A percentile compares a stretch with the other conserved stretches of the same genome.
Evolutionary conservation across 2,888 invertebrate species (phyloP).

Genomic region (Fabriciana adippe): DNA sequence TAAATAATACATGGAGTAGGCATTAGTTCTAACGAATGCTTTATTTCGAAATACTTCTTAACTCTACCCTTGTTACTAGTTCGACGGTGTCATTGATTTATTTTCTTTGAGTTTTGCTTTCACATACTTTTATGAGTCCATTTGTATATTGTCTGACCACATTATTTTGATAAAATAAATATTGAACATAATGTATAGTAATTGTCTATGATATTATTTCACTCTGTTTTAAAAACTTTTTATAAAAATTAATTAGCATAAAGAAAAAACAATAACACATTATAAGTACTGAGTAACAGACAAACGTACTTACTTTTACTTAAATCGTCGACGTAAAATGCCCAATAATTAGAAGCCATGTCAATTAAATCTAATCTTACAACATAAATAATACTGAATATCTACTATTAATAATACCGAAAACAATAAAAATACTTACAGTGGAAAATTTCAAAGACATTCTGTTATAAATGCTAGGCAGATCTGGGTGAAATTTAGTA

Average conservation of each 20-base stretch:
- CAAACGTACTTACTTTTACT: too few relatives aligned
- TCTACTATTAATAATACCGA: too few relatives aligned
- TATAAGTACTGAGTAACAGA: too few relatives aligned
- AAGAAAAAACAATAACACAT: too few relatives aligned
- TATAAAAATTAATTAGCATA: not conserved
- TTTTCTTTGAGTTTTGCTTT: conserved; percentile 14
- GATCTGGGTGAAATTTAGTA: too few relatives aligned
- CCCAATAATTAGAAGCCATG: too few relatives aligned
- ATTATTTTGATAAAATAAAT: not conserved
- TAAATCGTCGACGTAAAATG: too few relatives aligned
- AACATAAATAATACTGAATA: too few relatives aligned
- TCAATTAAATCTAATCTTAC: too few relatives aligned
- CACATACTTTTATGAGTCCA: conserved; percentile 9
- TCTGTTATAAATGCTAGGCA: too few relatives aligned
- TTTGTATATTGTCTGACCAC: not conserved
- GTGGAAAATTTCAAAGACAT: too few relatives aligned
- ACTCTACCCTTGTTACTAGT: conserved; percentile 24
- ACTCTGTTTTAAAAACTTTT: not conserved
- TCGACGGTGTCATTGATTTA: conserved; percentile 29
- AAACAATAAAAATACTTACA: too few relatives aligned
- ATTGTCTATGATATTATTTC: not conserved
- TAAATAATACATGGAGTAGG: conserved; percentile 13
- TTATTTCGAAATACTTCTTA: conserved; percentile 2
- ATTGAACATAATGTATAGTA: not conserved
- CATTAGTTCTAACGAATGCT: conserved; percentile 9